Evolutionary conservation across 2,797 vertebrate genomes (phyloP).

Genomic region (Danio kyathit): DNA sequence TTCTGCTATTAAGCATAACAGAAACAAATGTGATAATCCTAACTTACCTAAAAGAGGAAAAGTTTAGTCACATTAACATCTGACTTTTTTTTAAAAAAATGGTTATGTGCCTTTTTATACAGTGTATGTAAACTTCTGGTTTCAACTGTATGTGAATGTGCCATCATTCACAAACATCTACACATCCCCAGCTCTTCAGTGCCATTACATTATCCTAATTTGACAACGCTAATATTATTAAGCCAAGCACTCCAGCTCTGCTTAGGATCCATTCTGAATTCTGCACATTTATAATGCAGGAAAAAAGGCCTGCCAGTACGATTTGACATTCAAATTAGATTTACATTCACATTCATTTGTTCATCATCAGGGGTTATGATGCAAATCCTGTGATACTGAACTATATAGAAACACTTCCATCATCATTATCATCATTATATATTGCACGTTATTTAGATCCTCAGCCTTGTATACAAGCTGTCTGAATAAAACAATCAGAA

Average conservation of each 20-base stretch:
- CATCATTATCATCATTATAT: not conserved
- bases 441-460: constrained; percentile 45
- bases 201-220: not conserved
- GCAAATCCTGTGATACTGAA: not conserved
- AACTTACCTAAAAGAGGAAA: too few relatives aligned
- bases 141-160: not conserved
- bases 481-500: not conserved
- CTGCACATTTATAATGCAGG: not conserved
- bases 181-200: not conserved
- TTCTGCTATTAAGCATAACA: too few relatives aligned
- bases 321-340: constrained; percentile 15
- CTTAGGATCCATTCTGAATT: not conserved
- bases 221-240: not conserved
- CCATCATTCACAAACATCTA: not conserved
- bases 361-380: constrained; percentile 2
- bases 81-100: too few relatives aligned
- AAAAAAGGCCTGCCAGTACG: not conserved
- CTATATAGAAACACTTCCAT: not conserved
- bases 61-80: too few relatives aligned
- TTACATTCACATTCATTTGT: constrained; percentile 26
- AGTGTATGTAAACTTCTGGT: too few relatives aligned
- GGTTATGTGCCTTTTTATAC: too few relatives aligned
- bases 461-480: not conserved
- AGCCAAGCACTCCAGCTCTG: not conserved
- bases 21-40: too few relatives aligned